Evolutionary conservation across 2,113 vertebrate genomes (phyloP).

Genomic region (Neomonachus schauinslandi): DNA sequence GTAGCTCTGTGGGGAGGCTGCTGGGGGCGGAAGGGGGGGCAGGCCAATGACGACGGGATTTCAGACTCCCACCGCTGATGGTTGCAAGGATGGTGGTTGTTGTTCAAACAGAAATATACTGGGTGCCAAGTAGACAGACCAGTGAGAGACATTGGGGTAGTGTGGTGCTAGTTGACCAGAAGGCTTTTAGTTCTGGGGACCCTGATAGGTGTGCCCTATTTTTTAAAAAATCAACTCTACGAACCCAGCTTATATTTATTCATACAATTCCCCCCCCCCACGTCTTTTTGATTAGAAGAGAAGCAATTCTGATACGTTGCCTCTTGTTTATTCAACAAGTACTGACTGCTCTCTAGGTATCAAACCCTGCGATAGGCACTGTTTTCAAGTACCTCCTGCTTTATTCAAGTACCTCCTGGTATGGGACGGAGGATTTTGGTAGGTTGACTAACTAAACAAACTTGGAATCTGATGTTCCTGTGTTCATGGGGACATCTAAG

Average conservation of each 20-base stretch:
- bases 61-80: neutral
- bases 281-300: neutral
- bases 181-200: constrained; percentile 38
- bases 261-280: neutral
- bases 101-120: neutral
- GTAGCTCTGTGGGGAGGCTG: constrained; percentile 46
- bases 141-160: neutral
- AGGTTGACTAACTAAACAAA: constrained; percentile 51
- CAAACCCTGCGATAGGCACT: neutral
- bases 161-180: neutral
- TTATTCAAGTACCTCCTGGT: constrained; percentile 34
- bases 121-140: neutral
- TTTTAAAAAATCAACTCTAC: constrained; percentile 8
- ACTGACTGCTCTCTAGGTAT: neutral
- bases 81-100: neutral
- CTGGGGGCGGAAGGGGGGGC: neutral
- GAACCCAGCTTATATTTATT: neutral
- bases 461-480: neutral
- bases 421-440: neutral
- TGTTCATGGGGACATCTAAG: neutral
- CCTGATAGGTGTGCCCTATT: neutral
- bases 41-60: neutral
- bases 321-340: constrained; percentile 66
- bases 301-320: constrained; percentile 1
- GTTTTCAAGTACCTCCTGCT: constrained; percentile 29